Evolutionary conservation across 2,113 vertebrate genomes (phyloP).

Genomic region (Anseranas semipalmata): DNA sequence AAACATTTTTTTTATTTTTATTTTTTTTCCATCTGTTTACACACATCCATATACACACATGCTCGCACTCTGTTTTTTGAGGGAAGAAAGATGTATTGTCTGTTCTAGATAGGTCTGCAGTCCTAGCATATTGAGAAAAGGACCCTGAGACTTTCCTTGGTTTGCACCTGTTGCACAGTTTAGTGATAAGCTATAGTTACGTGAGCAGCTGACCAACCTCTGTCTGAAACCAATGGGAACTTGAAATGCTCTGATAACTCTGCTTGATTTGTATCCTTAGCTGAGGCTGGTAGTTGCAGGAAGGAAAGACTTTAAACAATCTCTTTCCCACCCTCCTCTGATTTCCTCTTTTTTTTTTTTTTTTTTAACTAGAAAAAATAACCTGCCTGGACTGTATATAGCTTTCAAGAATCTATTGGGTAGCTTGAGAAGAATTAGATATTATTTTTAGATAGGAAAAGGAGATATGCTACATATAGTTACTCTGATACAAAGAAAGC

Average conservation of each 20-base stretch:
- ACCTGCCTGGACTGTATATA: neutral
- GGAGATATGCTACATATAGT: neutral
- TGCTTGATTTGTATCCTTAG: neutral
- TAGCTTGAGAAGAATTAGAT: neutral
- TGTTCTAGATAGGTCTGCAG: neutral
- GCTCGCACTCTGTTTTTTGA: neutral
- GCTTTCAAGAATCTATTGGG: neutral
- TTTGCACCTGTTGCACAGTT: neutral
- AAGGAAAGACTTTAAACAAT: neutral
- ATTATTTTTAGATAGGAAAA: neutral
- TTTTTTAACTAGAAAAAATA: neutral
- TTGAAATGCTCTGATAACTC: neutral
- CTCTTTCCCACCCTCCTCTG: neutral
- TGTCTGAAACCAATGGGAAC: neutral
- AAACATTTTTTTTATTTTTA: neutral
- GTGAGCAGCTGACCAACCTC: neutral
- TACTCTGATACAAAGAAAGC: neutral
- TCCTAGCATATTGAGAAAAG: neutral
- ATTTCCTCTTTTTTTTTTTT: neutral
- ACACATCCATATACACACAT: too few species aligned
- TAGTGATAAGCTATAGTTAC: neutral
- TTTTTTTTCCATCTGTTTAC: neutral
- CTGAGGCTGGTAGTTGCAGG: neutral
- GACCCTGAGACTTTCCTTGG: rapidly evolving
- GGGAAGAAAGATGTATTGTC: neutral